Percentiles rank a stretch among this genome's conserved stretches.
phyloP scores from a whole-genome alignment of 2,113 vertebrate genomes.

The Sarotherodon lohbergeri region DNA sequence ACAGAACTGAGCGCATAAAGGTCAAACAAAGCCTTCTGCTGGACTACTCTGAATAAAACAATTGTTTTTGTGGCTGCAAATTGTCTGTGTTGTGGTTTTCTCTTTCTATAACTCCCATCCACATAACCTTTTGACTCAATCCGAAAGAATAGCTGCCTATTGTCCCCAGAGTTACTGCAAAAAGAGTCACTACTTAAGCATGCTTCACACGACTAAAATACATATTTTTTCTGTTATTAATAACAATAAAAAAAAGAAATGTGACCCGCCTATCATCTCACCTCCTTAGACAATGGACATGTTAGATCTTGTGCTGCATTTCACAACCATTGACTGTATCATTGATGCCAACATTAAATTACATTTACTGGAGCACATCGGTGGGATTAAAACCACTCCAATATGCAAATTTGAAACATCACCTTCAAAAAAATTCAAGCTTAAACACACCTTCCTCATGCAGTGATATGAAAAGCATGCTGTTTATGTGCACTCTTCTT shows the following conservation, averaged over 20 bases:
- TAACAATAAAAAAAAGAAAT: background rate
- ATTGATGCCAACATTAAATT: background rate
- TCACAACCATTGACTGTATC: background rate
- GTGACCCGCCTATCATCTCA: background rate
- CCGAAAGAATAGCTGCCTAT: background rate
- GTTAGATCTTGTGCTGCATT: background rate
- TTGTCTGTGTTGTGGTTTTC: background rate
- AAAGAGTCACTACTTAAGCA: background rate
- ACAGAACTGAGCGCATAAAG: background rate
- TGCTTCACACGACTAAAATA: background rate
- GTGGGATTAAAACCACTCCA: background rate
- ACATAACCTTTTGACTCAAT: background rate
- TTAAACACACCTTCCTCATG: background rate
- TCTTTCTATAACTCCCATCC: background rate
- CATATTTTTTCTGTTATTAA: background rate
- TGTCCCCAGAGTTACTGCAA: background rate
- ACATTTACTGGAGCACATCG: background rate
- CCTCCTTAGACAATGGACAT: background rate
- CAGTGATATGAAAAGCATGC: background rate
- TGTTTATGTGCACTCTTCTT: background rate
- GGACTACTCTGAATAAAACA: background rate
- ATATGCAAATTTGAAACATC: background rate
- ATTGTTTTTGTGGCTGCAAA: background rate
- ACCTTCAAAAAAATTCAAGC: background rate
- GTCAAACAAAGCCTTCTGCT: background rate